phyloP scores from a whole-genome alignment of 2,797 vertebrate genomes.

The Luscinia megarhynchos region DNA sequence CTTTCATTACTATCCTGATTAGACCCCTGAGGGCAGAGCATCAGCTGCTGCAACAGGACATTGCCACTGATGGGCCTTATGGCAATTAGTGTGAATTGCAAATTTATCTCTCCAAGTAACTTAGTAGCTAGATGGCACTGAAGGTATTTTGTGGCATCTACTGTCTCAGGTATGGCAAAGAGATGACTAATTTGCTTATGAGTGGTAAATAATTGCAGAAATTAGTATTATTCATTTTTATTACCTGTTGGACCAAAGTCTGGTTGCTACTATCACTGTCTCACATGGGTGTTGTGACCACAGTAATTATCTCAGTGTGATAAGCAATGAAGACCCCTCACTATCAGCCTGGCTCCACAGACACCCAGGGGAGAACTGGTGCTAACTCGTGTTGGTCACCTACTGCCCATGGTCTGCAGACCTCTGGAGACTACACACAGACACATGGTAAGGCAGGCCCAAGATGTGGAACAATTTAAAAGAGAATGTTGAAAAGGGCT shows the following conservation, averaged over 20 bases:
- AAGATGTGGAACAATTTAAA: background rate
- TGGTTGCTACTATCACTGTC: background rate
- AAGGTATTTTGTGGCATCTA: slow-evolving; percentile 67
- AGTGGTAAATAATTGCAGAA: slow-evolving; percentile 51
- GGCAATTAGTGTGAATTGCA: background rate
- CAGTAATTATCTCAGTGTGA: background rate
- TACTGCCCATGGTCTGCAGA: background rate
- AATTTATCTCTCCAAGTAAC: background rate
- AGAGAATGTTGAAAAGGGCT: background rate
- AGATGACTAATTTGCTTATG: slow-evolving; percentile 23
- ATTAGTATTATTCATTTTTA: slow-evolving; percentile 15
- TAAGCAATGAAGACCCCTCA: background rate
- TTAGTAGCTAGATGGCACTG: slow-evolving; percentile 70
- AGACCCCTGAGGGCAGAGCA: slow-evolving; percentile 30
- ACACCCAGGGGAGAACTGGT: background rate
- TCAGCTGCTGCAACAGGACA: slow-evolving; percentile 35
- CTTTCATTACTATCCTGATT: background rate
- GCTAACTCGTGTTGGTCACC: background rate
- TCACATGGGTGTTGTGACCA: background rate
- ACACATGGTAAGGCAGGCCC: background rate
- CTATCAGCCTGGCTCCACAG: background rate
- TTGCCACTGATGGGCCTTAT: background rate
- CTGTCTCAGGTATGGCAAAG: slow-evolving; percentile 57
- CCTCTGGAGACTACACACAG: background rate
- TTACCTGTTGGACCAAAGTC: background rate